Percentiles rank a stretch among this genome's conserved stretches.
Evolutionary conservation across 2,113 vertebrate genomes (phyloP).

Genomic region (Phalacrocorax pelagicus): DNA sequence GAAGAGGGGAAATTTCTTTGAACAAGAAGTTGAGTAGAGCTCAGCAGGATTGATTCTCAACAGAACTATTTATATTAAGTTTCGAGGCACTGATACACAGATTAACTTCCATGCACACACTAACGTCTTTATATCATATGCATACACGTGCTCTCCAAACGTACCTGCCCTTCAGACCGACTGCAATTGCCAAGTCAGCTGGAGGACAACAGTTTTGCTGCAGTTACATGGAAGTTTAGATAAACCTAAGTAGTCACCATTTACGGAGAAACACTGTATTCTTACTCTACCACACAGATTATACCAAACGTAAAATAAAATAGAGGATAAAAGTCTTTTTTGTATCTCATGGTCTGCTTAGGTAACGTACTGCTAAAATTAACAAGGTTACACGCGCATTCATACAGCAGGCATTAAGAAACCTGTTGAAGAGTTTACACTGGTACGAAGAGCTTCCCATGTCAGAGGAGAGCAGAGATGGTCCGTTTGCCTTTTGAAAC

Average conservation of each 20-base stretch:
- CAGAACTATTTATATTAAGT: background rate
- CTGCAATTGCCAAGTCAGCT: background rate
- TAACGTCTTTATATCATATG: background rate
- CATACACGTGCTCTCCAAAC: background rate
- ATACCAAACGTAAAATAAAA: background rate
- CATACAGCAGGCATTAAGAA: background rate
- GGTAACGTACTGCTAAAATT: background rate
- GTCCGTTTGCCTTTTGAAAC: background rate
- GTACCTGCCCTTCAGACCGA: background rate
- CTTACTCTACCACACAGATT: background rate
- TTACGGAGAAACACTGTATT: background rate
- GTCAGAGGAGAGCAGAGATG: background rate
- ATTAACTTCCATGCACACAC: background rate
- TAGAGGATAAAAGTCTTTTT: background rate
- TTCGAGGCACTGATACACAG: background rate
- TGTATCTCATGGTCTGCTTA: background rate
- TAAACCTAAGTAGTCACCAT: background rate
- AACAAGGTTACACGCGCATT: background rate
- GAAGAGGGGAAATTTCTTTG: background rate
- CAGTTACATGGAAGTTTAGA: background rate
- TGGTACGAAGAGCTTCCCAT: fast-evolving
- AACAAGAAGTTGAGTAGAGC: background rate
- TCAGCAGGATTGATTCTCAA: background rate
- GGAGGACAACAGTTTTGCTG: background rate
- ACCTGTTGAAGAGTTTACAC: background rate